phyloP scores from a whole-genome alignment of 2,113 vertebrate genomes.

The Pyrgilauda ruficollis region DNA sequence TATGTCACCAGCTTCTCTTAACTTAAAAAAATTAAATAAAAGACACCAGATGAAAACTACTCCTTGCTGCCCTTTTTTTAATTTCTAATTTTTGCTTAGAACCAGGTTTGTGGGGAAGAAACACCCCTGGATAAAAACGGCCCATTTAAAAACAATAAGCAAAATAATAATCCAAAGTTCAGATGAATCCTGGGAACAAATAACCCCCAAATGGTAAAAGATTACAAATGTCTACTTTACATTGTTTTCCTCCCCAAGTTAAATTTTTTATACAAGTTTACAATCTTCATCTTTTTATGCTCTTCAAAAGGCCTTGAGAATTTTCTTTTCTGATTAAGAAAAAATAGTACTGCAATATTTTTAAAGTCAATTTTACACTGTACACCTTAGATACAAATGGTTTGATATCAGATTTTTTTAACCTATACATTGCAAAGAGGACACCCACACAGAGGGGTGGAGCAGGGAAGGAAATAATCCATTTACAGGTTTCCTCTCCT shows the following conservation, averaged over 20 bases:
- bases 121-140: slow-evolving; percentile 77
- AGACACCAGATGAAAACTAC: slow-evolving; percentile 86
- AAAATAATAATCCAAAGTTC: slow-evolving; percentile 78
- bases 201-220: slow-evolving; percentile 81
- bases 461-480: slow-evolving; percentile 67
- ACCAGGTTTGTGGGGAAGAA: slow-evolving; percentile 76
- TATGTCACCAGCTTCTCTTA: slow-evolving; percentile 91
- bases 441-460: slow-evolving; percentile 64
- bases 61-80: slow-evolving; percentile 72
- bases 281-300: slow-evolving; percentile 83
- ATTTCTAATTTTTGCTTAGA: slow-evolving; percentile 73
- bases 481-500: slow-evolving; percentile 71
- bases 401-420: slow-evolving; percentile 80
- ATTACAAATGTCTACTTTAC: slow-evolving; percentile 93
- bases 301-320: slow-evolving; percentile 86
- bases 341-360: slow-evolving; percentile 95
- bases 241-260: slow-evolving; percentile 76
- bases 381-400: slow-evolving; percentile 87
- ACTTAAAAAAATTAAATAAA: slow-evolving; percentile 96
- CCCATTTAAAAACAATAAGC: slow-evolving; percentile 74
- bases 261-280: slow-evolving; percentile 84
- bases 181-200: slow-evolving; percentile 87
- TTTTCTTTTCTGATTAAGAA: slow-evolving; percentile 93
- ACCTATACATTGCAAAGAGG: slow-evolving; percentile 84
- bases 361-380: slow-evolving; percentile 93